Evolutionary conservation across 2,888 invertebrate species (phyloP).

Genomic region (Anagyrus pseudococci): DNA sequence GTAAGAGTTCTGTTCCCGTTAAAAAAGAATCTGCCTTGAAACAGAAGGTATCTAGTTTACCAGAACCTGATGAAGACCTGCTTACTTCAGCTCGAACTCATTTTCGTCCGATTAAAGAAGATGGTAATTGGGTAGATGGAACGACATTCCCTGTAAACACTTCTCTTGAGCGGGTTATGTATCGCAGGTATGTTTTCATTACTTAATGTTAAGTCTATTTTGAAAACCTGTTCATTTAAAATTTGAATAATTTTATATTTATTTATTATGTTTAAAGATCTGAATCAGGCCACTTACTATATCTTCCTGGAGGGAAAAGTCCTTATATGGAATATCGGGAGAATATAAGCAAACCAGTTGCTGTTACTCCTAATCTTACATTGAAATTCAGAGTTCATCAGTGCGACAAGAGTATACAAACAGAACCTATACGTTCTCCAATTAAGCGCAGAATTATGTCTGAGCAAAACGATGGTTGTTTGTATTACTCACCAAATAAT

Average conservation of each 20-base stretch:
- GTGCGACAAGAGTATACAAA: constrained; percentile 63
- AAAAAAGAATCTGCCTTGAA: constrained; percentile 46
- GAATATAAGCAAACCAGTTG: constrained; percentile 63
- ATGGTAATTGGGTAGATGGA: constrained; percentile 71
- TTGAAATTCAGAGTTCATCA: constrained; percentile 74
- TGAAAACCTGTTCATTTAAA: neutral
- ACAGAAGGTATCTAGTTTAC: constrained; percentile 20
- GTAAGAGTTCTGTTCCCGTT: constrained; percentile 48
- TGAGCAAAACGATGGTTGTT: constrained; percentile 55
- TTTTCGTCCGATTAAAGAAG: constrained; percentile 80
- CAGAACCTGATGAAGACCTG: constrained; percentile 70
- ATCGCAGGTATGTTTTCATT: constrained; percentile 54
- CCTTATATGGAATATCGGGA: constrained; percentile 64
- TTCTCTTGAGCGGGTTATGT: constrained; percentile 71
- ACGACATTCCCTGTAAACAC: constrained; percentile 73
- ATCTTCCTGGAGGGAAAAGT: constrained; percentile 58
- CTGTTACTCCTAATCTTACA: constrained; percentile 63
- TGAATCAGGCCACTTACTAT: constrained; percentile 60
- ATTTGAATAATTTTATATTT: constrained; percentile 60
- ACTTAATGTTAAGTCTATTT: neutral
- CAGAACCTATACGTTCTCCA: constrained; percentile 57
- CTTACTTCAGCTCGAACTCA: constrained; percentile 81
- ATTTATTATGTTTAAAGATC: constrained; percentile 55
- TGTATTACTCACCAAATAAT: constrained; percentile 46
- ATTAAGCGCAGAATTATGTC: constrained; percentile 57